phyloP scores from a whole-genome alignment of 2,888 invertebrate species.

The Eudemis profundana region DNA sequence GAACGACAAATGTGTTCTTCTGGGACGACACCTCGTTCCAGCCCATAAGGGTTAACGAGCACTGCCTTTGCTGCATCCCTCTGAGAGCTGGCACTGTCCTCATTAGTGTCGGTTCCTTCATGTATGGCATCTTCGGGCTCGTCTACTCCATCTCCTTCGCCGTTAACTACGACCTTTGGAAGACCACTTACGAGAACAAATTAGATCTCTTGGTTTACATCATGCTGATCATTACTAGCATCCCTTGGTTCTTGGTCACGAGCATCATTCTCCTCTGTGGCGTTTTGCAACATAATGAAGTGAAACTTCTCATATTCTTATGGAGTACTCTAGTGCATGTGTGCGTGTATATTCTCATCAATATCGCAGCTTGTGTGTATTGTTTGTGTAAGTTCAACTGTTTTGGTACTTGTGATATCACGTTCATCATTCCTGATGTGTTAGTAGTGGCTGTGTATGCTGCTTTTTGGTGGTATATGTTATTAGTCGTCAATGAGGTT shows the following conservation, averaged over 20 bases:
- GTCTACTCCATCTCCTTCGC: neutral
- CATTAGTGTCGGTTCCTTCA: slow-evolving; percentile 3
- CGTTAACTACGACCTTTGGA: slow-evolving; percentile 1
- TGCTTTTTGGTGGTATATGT: slow-evolving; percentile 13
- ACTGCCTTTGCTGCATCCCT: slow-evolving; percentile 16
- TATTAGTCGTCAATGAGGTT: slow-evolving; percentile 15
- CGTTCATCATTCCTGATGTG: neutral
- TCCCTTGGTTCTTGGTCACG: neutral
- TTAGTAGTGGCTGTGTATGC: neutral
- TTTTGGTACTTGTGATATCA: neutral
- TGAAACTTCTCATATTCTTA: neutral
- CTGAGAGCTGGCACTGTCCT: neutral
- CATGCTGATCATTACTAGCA: neutral
- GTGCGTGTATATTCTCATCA: slow-evolving; percentile 9
- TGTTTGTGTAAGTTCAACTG: slow-evolving; percentile 9
- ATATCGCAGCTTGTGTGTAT: neutral
- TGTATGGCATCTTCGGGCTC: slow-evolving; percentile 2
- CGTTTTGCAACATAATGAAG: neutral
- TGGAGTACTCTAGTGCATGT: slow-evolving; percentile 22
- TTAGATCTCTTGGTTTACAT: slow-evolving; percentile 19
- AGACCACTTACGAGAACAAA: slow-evolving; percentile 14
- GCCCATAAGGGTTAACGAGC: neutral
- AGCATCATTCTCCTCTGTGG: slow-evolving; percentile 3
- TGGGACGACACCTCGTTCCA: neutral
- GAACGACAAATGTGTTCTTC: neutral